These are phyloP conservation scores for Acanthiza pusilla DNA, from an alignment of 2,797 vertebrate species.

Conservation along the genomic window DNA sequence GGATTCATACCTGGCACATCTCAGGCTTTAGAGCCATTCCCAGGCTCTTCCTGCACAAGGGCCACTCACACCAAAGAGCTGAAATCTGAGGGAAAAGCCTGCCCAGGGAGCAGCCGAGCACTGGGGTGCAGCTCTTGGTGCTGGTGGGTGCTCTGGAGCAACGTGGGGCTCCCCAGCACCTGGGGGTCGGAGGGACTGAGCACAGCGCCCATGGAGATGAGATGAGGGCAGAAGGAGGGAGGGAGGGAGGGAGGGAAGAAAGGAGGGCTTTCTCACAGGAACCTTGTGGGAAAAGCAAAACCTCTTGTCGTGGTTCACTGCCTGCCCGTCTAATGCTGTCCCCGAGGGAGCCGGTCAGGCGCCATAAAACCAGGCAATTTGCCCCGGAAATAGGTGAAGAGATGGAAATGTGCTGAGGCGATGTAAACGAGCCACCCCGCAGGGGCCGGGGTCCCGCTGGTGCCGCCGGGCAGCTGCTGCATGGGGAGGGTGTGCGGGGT, in stretches of 20 bases:
- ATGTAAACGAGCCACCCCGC: not conserved
- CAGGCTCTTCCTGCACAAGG: not conserved
- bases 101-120: accelerated
- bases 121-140: accelerated
- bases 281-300: conserved; percentile 36
- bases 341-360: conserved; percentile 5
- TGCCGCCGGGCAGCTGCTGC: accelerated
- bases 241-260: not conserved
- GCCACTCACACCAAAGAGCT: not conserved
- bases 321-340: conserved; percentile 9
- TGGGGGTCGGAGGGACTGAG: not conserved
- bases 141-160: not conserved
- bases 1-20: not conserved
- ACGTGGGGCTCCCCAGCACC: accelerated
- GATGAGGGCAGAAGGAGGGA: not conserved
- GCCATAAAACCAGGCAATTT: not conserved
- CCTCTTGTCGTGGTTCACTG: conserved; percentile 30
- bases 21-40: not conserved
- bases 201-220: not conserved
- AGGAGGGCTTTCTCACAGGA: not conserved
- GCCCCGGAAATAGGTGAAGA: not conserved
- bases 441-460: accelerated
- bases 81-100: not conserved
- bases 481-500: accelerated
- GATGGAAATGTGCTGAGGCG: not conserved